Evolutionary conservation across 2,888 invertebrate genomes (phyloP), one percentile per base, ranked within the genome.

Genomic region (Platycheirus albimanus): DNA sequence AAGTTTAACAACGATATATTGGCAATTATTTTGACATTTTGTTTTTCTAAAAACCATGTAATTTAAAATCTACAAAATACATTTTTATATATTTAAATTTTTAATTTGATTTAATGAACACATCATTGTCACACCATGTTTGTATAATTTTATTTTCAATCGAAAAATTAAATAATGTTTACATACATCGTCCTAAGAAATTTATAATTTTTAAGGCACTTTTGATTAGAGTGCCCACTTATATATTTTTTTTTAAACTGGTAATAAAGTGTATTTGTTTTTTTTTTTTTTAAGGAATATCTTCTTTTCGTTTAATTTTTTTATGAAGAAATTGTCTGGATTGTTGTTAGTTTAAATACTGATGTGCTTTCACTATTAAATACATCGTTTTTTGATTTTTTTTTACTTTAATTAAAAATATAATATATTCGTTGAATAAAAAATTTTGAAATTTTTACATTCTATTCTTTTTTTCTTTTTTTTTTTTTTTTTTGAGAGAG

Each of bases 1-100:
- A 13, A 54, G 36, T 41, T 61, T n/a, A 47, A 78, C 74, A 78
- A 64, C 43, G 45, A 58, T 64, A 13, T 41, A 56, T 69, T 81
- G 80, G 76, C 80, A 81, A 81, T 76, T 77, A 70, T 66, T 76
- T 79, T 79, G 54, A 75, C 30, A 38, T 77, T 64, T 52, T 56
- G 2, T 19, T 24, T 61, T 49, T 28, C n/a, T 69, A n/a, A 7
- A 45, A 61, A 43, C 58, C 41, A 51, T 58, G 6, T 41, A 75
- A 11, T 8, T 72, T 38, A 67, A 36, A 28, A 61, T 41, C 19
- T 30, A 52, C 33, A 58, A 58, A 28, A 20, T 61, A 33, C 11
- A 11, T 52, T 28, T 13, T 20, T 19, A 43, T 41, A 24, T 5
- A 19, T 24, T 56, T 72, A 28, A 17, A 13, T 28, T 6, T 45